These are phyloP conservation scores for Empidonax traillii DNA, from an alignment of 2,113 vertebrate genomes.

Conservation along the genomic window DNA sequence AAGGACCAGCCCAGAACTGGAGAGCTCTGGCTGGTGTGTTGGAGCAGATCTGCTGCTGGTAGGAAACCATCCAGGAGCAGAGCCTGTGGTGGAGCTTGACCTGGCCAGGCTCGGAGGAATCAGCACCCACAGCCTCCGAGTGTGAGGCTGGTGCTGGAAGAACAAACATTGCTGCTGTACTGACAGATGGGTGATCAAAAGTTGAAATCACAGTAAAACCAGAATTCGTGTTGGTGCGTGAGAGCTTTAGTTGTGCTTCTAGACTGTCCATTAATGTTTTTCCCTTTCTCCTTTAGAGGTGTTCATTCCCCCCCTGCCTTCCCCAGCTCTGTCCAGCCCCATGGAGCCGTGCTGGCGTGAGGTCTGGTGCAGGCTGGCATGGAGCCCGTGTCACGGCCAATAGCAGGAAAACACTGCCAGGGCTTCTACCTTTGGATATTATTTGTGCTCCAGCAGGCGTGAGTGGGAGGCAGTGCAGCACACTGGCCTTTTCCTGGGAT, in stretches of 20 bases:
- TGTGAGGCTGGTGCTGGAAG: neutral
- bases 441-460: neutral
- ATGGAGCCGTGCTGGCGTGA: accelerated
- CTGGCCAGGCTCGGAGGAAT: neutral
- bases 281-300: neutral
- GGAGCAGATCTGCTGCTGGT: neutral
- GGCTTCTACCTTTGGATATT: neutral
- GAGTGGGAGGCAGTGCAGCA: neutral
- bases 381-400: neutral
- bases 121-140: neutral
- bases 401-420: neutral
- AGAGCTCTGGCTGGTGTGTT: neutral
- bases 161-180: neutral
- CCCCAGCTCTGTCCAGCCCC: neutral
- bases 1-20: neutral
- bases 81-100: neutral
- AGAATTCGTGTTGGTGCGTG: neutral
- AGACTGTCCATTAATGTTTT: neutral
- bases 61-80: neutral
- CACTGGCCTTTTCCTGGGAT: neutral
- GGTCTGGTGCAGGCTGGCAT: neutral
- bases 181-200: neutral
- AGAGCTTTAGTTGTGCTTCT: neutral
- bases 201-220: neutral
- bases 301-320: neutral